Percentiles rank a stretch among this genome's conserved stretches.
phyloP scores from a whole-genome alignment of 2,113 vertebrate genomes.

The Phyllopteryx taeniolatus region DNA sequence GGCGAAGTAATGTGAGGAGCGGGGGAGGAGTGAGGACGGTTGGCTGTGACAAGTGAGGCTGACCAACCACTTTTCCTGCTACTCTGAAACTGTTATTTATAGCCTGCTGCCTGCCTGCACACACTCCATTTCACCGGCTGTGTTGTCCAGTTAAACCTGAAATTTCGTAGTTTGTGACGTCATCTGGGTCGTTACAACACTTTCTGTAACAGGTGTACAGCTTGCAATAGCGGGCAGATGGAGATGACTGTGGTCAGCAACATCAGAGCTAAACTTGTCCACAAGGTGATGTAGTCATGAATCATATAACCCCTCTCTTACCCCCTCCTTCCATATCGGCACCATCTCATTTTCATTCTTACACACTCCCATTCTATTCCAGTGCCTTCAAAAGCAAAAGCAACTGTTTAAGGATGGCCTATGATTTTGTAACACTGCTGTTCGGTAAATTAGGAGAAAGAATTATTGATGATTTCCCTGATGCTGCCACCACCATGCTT shows the following conservation, averaged over 20 bases:
- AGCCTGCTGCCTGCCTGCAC: constrained; percentile 32
- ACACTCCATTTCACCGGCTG: constrained; percentile 26
- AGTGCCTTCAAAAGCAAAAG: constrained; percentile 51
- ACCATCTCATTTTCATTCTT: constrained; percentile 24
- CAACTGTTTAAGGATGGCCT: constrained; percentile 45
- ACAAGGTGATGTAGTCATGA: constrained; percentile 43
- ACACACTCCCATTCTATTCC: constrained; percentile 39
- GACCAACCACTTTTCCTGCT: constrained; percentile 43
- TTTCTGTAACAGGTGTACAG: neutral
- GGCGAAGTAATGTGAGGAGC: constrained; percentile 46
- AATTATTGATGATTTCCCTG: neutral
- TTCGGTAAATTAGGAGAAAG: no score
- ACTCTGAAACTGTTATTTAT: constrained; percentile 58
- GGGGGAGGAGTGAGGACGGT: constrained; percentile 26
- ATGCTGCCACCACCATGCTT: no score
- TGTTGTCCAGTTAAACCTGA: constrained; percentile 15
- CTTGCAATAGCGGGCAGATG: neutral
- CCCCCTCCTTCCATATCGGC: constrained; percentile 8
- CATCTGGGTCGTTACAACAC: neutral
- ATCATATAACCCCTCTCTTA: constrained; percentile 38
- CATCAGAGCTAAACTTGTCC: constrained; percentile 63
- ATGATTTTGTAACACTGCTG: neutral
- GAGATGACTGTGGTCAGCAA: constrained; percentile 50
- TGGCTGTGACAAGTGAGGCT: constrained; percentile 45
- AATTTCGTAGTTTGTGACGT: neutral